Percentiles rank a stretch among this genome's conserved stretches.
Conservation (phyloP, 2,797 vertebrate genomes). For the Alexandromys oeconomus region DNA sequence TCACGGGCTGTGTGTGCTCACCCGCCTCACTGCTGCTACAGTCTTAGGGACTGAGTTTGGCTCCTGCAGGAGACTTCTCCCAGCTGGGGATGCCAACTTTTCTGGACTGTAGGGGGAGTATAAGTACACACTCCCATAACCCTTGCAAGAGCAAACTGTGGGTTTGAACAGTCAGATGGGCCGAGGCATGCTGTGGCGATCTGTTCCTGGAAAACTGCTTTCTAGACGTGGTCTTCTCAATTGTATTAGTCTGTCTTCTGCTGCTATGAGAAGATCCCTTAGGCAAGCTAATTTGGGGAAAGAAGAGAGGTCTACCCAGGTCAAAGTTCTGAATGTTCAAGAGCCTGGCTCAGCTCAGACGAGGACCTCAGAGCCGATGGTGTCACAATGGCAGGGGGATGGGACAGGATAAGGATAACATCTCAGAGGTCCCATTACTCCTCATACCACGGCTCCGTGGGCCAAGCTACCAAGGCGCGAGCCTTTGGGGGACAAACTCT, state of each 20-base stretch:
- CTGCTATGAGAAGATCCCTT: background rate
- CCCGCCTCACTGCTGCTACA: background rate
- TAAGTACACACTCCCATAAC: background rate
- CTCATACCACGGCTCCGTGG: background rate
- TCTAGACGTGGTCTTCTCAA: background rate
- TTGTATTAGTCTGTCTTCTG: background rate
- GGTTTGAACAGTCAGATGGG: too few relatives aligned
- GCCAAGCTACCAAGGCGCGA: background rate
- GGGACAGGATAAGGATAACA: background rate
- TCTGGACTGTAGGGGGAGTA: background rate
- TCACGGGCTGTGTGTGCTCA: constrained; percentile 57
- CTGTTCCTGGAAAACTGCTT: background rate
- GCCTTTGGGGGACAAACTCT: background rate
- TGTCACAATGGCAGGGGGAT: background rate
- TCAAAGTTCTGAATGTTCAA: background rate
- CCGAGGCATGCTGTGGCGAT: background rate
- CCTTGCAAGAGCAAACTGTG: fast-evolving
- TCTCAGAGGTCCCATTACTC: background rate
- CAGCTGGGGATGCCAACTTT: background rate
- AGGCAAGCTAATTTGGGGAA: background rate
- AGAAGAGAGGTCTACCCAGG: background rate
- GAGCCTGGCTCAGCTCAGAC: background rate
- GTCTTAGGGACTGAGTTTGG: background rate
- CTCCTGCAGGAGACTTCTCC: background rate
- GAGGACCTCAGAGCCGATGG: background rate